A percentile compares a stretch with the other conserved stretches of the same genome.
Evolutionary conservation across 1,140 invertebrate species (phyloP).

Genomic region (Amphibalanus amphitrite): DNA sequence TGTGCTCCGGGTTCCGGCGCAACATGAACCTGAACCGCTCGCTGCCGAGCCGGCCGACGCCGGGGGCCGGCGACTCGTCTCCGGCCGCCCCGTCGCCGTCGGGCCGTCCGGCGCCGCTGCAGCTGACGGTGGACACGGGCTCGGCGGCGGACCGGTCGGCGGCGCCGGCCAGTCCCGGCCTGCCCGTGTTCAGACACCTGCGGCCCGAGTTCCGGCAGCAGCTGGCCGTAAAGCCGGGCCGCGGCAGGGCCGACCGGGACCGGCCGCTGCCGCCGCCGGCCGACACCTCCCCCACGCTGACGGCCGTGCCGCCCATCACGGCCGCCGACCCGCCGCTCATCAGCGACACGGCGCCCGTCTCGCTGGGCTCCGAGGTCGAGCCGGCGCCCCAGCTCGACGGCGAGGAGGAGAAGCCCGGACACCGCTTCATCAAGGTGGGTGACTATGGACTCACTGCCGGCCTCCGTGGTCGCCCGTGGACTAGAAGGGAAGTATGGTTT

Average conservation of each 20-base stretch:
- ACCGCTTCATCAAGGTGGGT: background rate
- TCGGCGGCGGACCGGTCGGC: conserved; percentile 28
- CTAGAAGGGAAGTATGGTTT: too few species aligned
- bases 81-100: too few species aligned
- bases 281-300: background rate
- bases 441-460: too few species aligned
- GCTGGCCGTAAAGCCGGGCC: conserved; percentile 23
- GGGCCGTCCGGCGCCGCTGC: background rate
- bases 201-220: conserved; percentile 68
- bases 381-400: background rate
- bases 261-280: too few species aligned
- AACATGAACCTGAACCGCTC: conserved; percentile 13
- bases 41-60: conserved; percentile 12
- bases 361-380: too few species aligned
- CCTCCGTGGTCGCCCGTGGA: too few species aligned
- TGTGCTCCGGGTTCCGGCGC: conserved; percentile 57
- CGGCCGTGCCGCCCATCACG: background rate
- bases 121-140: background rate
- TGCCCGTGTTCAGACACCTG: conserved; percentile 49
- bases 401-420: background rate
- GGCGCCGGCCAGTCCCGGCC: conserved; percentile 33
- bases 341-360: background rate
- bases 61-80: background rate
- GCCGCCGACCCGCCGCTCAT: background rate
- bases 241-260: too few species aligned